Conservation (phyloP, 37 sponge, comb jelly and placozoan genomes). For the Oscarella lobularis region DNA sequence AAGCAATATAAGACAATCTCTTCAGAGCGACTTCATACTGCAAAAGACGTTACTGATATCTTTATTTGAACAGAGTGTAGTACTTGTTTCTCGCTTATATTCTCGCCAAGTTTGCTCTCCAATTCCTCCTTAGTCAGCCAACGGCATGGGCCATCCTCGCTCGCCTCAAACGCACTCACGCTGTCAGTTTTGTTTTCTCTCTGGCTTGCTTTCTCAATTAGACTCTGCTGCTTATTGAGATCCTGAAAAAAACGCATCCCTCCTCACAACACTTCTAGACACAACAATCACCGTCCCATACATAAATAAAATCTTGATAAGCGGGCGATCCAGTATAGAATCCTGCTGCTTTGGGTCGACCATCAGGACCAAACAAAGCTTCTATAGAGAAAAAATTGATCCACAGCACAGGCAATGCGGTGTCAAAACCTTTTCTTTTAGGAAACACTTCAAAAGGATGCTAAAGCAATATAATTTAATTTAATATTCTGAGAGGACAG, state of each 20-base stretch:
- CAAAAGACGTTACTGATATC: not conserved
- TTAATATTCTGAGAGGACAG: too few relatives aligned
- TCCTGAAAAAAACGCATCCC: too few relatives aligned
- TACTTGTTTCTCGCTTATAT: not conserved
- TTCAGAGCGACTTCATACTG: not conserved
- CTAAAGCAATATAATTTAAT: slow-evolving; percentile 11
- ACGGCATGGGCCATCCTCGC: not conserved
- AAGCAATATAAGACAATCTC: not conserved
- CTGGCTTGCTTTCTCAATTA: too few relatives aligned
- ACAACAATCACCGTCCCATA: too few relatives aligned
- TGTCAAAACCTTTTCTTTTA: slow-evolving; percentile 41
- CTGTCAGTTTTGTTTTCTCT: too few relatives aligned
- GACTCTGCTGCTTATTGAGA: too few relatives aligned
- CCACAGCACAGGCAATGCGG: not conserved
- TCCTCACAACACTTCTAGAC: too few relatives aligned
- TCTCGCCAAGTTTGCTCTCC: not conserved
- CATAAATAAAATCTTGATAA: slow-evolving; percentile 33
- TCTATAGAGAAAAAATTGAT: slow-evolving; percentile 3
- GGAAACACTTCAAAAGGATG: slow-evolving; percentile 35
- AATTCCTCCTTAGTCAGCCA: not conserved
- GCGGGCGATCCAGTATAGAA: slow-evolving; percentile 59
- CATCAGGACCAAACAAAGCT: slow-evolving; percentile 13
- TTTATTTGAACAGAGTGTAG: not conserved
- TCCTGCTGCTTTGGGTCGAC: slow-evolving; percentile 48
- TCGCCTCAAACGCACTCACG: too few relatives aligned